Conservation (phyloP, 2,797 vertebrate genomes). For the Tadarida brasiliensis region DNA sequence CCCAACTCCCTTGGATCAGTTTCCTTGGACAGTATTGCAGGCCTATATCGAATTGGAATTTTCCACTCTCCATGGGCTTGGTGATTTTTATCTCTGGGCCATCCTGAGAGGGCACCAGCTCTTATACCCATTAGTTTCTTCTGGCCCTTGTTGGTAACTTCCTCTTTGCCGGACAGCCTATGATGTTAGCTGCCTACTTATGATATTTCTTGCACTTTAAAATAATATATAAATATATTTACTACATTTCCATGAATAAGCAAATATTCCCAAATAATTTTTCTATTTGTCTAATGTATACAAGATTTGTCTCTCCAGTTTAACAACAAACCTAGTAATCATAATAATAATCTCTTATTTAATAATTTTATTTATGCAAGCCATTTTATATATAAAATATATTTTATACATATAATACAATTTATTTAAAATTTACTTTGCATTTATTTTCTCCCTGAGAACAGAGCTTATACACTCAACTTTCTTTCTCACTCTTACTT, state of each 20-base stretch:
- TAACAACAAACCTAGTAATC: constrained; percentile 1
- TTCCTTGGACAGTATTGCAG: not conserved
- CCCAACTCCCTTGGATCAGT: not conserved
- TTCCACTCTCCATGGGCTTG: not conserved
- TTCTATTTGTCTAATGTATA: not conserved
- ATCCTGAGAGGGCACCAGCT: not conserved
- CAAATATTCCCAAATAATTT: constrained; percentile 8
- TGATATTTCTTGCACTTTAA: not conserved
- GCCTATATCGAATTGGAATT: not conserved
- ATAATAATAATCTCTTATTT: not conserved
- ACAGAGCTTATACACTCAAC: not conserved
- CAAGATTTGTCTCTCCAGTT: not conserved
- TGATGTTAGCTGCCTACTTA: not conserved
- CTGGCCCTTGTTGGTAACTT: not conserved
- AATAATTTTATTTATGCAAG: not conserved
- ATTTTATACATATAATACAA: not conserved
- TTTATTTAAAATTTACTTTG: constrained; percentile 18
- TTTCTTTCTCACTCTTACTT: not conserved
- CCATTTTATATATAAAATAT: constrained; percentile 1
- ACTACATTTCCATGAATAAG: not conserved
- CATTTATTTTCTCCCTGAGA: not conserved
- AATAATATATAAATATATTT: not conserved
- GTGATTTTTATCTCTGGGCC: not conserved
- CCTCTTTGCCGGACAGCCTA: not conserved
- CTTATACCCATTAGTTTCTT: not conserved